A percentile compares a stretch with the other conserved stretches of the same genome.
Evolutionary conservation across 1,140 invertebrate species (phyloP).

Genomic region (Nixonia krombeini): DNA sequence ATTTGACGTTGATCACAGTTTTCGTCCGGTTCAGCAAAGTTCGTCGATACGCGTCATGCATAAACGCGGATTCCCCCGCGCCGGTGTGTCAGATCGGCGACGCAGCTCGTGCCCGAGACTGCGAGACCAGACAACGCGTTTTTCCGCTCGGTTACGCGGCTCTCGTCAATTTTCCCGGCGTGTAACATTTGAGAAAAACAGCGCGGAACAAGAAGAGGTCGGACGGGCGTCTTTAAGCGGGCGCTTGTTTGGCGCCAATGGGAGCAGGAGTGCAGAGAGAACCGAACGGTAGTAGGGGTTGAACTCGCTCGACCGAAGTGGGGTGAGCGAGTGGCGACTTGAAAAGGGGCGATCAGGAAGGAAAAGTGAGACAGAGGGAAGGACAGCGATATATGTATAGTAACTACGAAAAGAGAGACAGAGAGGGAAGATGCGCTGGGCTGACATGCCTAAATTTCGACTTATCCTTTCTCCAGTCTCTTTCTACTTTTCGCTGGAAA

Average conservation of each 20-base stretch:
- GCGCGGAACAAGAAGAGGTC: slow-evolving; percentile 23
- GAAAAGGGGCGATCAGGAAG: slow-evolving; percentile 35
- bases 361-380: slow-evolving; percentile 36
- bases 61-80: not conserved
- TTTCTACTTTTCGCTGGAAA: too few relatives aligned
- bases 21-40: not conserved
- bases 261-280: slow-evolving; percentile 45
- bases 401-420: too few relatives aligned
- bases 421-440: too few relatives aligned
- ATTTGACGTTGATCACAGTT: too few relatives aligned
- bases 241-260: slow-evolving; percentile 65
- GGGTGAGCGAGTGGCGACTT: slow-evolving; percentile 28
- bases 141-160: slow-evolving; percentile 47
- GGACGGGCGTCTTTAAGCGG: slow-evolving; percentile 60
- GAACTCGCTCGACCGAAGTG: slow-evolving; percentile 36
- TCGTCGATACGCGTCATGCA: not conserved
- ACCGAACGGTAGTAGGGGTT: slow-evolving; percentile 12
- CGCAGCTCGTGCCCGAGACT: slow-evolving; percentile 20
- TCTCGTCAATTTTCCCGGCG: slow-evolving; percentile 47
- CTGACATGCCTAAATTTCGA: too few relatives aligned
- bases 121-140: slow-evolving; percentile 39
- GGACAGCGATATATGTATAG: too few relatives aligned
- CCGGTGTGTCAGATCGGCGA: slow-evolving; percentile 2
- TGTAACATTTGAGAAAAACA: slow-evolving; percentile 44
- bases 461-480: too few relatives aligned